Evolutionary conservation across 2,888 invertebrate genomes (phyloP), one percentile per base, ranked within the genome.

Genomic region (Flabesymbios commensalis): DNA sequence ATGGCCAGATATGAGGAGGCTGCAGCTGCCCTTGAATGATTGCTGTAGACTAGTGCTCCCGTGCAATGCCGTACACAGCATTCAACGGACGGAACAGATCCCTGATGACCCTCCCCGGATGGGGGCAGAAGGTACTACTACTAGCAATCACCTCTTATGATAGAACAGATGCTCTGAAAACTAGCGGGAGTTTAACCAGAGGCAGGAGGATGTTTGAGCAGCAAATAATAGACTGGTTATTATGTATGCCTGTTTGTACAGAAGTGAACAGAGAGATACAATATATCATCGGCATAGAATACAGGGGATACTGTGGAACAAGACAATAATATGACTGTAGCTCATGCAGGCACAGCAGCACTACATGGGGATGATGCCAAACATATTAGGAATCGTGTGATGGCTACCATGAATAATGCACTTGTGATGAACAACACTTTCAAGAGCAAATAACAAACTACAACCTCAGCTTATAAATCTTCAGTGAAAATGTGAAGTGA

Each of bases 331-430:
- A 67, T 62, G 49, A 72, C 64, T 33, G 71, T 72, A 19, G 61
- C 57, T 5, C 31, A 32, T 48, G 72, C 67, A 14, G 65, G 64
- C 14, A 52, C 48, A 4, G 45, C 47, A 4, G 63, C n/a, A n/a
- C n/a, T 71, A 1, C 70, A 73, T 70, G 68, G 57, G 3, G 65
- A 73, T 32, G 29, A 4, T 10, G 70, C 74, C 24, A 57, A 63
- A 39, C 39, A 51, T 7, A 32, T 68, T 33, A 69, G 73, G 22
- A 14, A 32, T 5, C 36, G 32, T 4, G 64, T 74, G 3, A 28
- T 73, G 19, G 26, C 48, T n/a, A 32, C 32, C 2, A 67, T 71
- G 68, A 53, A 51, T 42, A 59, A 57, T 7, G 29, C 63, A 43
- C 61, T 39, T 31, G 64, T 64, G 10, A 2, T 31, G 7, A 55